A percentile compares a stretch with the other conserved stretches of the same genome.
Conservation (phyloP, 2,797 vertebrate genomes). For the Odontamblyopus lacepedii region DNA sequence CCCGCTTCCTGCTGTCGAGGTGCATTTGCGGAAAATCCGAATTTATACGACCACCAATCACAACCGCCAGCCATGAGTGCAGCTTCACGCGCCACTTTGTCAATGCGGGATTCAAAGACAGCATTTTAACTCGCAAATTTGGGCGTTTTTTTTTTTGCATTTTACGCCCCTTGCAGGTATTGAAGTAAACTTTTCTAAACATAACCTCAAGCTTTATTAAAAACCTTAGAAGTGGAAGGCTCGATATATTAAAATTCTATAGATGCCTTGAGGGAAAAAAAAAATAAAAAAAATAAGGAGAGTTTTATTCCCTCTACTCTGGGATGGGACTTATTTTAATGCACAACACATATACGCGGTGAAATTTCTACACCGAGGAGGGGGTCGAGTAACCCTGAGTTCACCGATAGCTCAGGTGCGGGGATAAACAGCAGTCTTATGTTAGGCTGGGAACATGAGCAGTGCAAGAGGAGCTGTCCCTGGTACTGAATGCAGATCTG, state of each 20-base stretch:
- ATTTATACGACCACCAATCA: conserved; percentile 29
- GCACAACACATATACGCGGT: not conserved
- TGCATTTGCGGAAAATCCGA: not conserved
- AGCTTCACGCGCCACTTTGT: conserved; percentile 22
- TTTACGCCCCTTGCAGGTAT: not conserved
- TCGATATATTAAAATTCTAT: conserved; percentile 6
- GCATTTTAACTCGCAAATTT: not conserved
- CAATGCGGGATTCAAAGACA: conserved; percentile 14
- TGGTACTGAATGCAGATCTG: not conserved
- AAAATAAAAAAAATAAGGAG: not conserved
- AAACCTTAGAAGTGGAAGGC: not conserved
- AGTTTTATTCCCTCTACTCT: not conserved
- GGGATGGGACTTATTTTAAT: not conserved
- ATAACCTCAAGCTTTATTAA: not conserved
- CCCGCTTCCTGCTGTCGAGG: conserved; percentile 40
- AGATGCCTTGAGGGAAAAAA: not conserved
- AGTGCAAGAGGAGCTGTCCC: not conserved
- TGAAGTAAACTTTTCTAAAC: conserved; percentile 7
- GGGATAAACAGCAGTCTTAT: not conserved
- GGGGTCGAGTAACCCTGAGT: not conserved
- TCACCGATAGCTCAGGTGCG: not conserved
- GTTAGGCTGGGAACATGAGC: not conserved
- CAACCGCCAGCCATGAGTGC: not conserved
- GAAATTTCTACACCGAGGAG: conserved; percentile 1
- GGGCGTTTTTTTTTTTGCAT: not conserved